Base-by-base conservation (phyloP, 2,113 vertebrate genomes). In the Eptatretus burgeri region DNA sequence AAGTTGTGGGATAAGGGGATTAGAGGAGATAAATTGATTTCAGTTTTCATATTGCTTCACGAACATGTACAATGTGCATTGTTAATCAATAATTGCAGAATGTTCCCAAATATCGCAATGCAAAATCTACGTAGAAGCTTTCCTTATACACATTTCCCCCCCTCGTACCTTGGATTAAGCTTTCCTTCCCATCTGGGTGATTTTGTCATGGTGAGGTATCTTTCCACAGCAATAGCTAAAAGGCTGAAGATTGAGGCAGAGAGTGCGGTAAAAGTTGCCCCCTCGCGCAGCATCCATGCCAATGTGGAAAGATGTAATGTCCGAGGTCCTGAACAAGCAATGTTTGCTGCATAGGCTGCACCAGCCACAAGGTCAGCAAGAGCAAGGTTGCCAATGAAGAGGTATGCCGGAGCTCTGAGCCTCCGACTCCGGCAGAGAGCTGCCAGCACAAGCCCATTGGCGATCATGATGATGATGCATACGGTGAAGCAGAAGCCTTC, bases 391-490 rank as follows among this genome's bases (percentile, higher is more conserved):
- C 76, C 86, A 14, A 98, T 95, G 74, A 98, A 98, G 68, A 82
- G 93, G 75, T 94, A 95, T 85, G 95, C 95, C 67, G 87, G 82
- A 65, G 85, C 93, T 74, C 94, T 87, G 69, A 98, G 87, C 66
- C 75, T 77, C 66, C 86, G 81, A 72, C 91, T 98, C 69, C 80
- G 84, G 84, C 85, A 94, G 72, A 98, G 86, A 67, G 82, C 86
- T 18, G 85, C 74, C 68, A 98, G 71, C 12, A 98, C 87, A 66
- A 86, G 80, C 66, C 94, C 67, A 72, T 98, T 95, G 77, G 95
- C 91, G 72, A 93, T 66, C 52, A 93, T 76, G 51, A 95, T 93
- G 68, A 85, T 79, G 74, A 81, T 76, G 73, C 87, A 88, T 5
- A 93, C 68, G 52, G 83, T 65, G n/a, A 94, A 72, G 72, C 27